Evolutionary conservation across 2,113 vertebrate genomes (phyloP).

Genomic region (Phainopepla nitens): DNA sequence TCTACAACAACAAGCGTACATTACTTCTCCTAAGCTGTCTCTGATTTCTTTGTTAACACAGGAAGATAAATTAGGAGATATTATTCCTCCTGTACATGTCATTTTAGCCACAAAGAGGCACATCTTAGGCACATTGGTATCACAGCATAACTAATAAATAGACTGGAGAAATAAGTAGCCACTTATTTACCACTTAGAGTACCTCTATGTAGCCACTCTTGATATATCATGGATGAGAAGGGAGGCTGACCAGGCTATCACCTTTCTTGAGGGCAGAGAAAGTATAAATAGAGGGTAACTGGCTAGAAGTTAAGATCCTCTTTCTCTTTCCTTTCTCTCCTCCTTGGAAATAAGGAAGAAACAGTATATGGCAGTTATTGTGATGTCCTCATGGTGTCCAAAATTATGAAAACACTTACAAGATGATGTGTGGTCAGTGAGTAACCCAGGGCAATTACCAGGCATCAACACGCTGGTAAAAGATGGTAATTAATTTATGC

Average conservation of each 20-base stretch:
- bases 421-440: neutral
- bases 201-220: neutral
- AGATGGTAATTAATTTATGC: neutral
- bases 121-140: neutral
- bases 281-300: neutral
- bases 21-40: neutral
- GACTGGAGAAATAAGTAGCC: neutral
- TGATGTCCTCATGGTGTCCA: neutral
- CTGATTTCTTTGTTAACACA: neutral
- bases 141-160: neutral
- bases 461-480: neutral
- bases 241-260: accelerated
- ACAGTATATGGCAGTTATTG: neutral
- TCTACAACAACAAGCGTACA: neutral
- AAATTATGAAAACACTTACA: neutral
- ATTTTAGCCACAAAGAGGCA: neutral
- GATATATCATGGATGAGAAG: neutral
- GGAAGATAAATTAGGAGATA: neutral
- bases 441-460: neutral
- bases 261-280: neutral
- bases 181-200: too few relatives aligned
- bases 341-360: neutral
- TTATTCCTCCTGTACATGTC: neutral
- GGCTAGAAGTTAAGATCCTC: neutral
- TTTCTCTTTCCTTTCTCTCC: neutral